phyloP scores from a whole-genome alignment of 92 coral and sea anemone species.

The Zoanthus sansibaricus region DNA sequence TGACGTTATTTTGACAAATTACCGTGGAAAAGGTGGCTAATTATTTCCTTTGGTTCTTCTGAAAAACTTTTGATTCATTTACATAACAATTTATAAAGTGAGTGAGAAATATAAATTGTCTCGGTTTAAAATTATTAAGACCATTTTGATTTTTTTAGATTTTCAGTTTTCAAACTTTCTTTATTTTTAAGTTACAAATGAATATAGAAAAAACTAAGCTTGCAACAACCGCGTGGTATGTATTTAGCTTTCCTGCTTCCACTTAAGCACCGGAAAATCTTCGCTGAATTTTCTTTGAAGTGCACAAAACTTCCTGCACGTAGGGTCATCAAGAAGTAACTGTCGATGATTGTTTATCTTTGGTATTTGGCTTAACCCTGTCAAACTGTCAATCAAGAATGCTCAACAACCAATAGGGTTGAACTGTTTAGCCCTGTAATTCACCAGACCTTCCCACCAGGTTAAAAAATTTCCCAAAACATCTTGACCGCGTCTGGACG shows the following conservation, averaged over 20 bases:
- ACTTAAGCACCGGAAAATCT: background rate
- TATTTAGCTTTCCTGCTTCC: background rate
- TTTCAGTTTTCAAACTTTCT: no score
- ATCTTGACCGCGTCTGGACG: constrained; percentile 36
- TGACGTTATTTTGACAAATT: no score
- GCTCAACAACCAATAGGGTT: constrained; percentile 16
- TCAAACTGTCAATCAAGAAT: constrained; percentile 32
- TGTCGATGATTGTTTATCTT: constrained; percentile 8
- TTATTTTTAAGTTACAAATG: no score
- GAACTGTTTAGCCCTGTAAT: constrained; percentile 1
- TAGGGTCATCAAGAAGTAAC: constrained; percentile 4
- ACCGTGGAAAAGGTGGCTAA: no score
- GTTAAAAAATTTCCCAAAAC: constrained; percentile 23
- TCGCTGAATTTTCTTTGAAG: constrained; percentile 31
- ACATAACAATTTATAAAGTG: no score
- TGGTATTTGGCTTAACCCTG: constrained; percentile 28
- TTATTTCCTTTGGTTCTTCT: no score
- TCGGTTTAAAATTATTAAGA: no score
- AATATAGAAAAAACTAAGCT: no score
- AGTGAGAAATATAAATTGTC: no score
- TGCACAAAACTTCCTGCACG: constrained; percentile 31
- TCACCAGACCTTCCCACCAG: constrained; percentile 21
- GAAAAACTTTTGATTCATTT: no score
- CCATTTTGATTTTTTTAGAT: no score
- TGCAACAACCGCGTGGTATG: background rate